phyloP scores from a whole-genome alignment of 2,888 invertebrate species.

The Mycalesis mineus region DNA sequence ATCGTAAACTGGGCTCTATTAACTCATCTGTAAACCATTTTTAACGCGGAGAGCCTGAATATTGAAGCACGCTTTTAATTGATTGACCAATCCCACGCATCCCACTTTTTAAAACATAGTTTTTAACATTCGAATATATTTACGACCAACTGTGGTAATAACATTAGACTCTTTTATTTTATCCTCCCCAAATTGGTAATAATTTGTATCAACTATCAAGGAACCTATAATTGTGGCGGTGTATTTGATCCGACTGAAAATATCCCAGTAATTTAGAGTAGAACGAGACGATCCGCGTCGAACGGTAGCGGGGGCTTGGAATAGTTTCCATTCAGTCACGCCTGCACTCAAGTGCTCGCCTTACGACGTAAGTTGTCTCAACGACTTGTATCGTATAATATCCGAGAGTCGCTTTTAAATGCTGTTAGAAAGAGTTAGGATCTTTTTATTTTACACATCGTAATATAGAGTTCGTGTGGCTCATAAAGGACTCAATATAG shows the following conservation, averaged over 20 bases:
- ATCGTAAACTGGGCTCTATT: slow-evolving; percentile 41
- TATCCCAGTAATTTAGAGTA: slow-evolving; percentile 27
- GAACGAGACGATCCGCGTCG: slow-evolving; percentile 42
- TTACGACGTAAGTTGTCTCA: background rate
- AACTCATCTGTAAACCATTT: slow-evolving; percentile 40
- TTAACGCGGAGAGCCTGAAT: slow-evolving; percentile 29
- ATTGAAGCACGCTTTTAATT: slow-evolving; percentile 12
- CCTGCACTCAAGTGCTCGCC: slow-evolving; percentile 22
- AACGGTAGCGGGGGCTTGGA: slow-evolving; percentile 48
- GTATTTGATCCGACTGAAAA: slow-evolving; percentile 7
- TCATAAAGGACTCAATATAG: slow-evolving; percentile 36
- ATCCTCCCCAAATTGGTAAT: slow-evolving; percentile 2
- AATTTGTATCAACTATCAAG: slow-evolving; percentile 1
- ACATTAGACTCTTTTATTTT: background rate
- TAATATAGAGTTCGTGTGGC: slow-evolving; percentile 15
- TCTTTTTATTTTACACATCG: slow-evolving; percentile 15
- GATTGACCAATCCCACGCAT: slow-evolving; percentile 16
- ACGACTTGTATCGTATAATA: slow-evolving; percentile 17
- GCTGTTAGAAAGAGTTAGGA: slow-evolving; percentile 11
- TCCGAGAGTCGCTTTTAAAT: slow-evolving; percentile 38
- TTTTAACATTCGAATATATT: slow-evolving; percentile 8
- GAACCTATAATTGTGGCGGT: slow-evolving; percentile 7
- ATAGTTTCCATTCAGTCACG: slow-evolving; percentile 50
- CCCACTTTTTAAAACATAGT: slow-evolving; percentile 5
- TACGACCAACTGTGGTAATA: slow-evolving; percentile 4